Evolutionary conservation across 2,113 vertebrate genomes (phyloP), one percentile per base, ranked within the genome.

Genomic region (Neogobius melanostomus): DNA sequence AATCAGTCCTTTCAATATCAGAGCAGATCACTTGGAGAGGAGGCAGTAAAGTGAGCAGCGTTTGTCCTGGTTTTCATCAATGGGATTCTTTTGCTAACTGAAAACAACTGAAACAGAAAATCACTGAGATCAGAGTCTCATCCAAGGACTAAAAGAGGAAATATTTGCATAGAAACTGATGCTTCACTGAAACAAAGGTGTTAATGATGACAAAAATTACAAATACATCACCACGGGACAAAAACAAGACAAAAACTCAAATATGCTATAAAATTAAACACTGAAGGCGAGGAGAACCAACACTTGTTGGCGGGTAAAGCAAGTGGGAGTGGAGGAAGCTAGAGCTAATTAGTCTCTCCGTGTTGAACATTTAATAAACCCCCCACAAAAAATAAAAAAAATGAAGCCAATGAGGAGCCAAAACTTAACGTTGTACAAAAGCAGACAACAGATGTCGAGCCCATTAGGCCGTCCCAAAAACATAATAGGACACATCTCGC

Each of bases 301-400:
- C 28, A 36, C 28, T 36, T 36, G 77, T 64, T 74, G 52, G 52
- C 16, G 71, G 61, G 77, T 59, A 72, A 75, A 88, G 66, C 73
- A 72, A 51, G 21, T 57, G 12, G 42, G 53, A 64, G 59, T 49
- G 70, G 17, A 9, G 6, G 76, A 73, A 71, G 63, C 68, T 64
- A 59, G 61, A 9, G 52, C 74, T 76, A 76, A 87, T 84, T 86
- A 75, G 59, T 76, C 71, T 80, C 62, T 54, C 52, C 48, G 64
- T 83, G 72, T 72, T 80, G 48, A 85, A 76, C 69, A 82, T 74
- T 81, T 74, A 82, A 82, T 79, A 81, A 81, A 70, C 59, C 68
- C 54, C 28, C 28, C 4, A 5, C 3, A 36, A 36, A 28, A 28
- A 28, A 28, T 3, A n/a, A 69, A 71, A 9, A 57, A 57, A 65